A percentile compares a stretch with the other conserved stretches of the same genome.
Conservation (phyloP, 64 coral and sea anemone genomes). For the Montipora sp. region DNA sequence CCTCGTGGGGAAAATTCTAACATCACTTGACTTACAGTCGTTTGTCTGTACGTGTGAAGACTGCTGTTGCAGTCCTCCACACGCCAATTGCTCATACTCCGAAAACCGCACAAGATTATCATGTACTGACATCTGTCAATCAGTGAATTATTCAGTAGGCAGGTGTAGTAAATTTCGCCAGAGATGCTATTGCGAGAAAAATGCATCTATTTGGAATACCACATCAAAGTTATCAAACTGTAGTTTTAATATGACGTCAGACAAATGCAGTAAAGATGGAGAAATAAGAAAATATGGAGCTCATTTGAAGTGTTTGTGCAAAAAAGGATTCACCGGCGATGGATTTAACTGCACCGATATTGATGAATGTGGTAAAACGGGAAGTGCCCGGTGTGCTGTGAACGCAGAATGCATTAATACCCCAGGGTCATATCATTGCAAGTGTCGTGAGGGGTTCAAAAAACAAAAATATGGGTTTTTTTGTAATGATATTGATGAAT, state of each 20-base stretch:
- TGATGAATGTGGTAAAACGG: constrained; percentile 29
- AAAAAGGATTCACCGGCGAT: constrained; percentile 32
- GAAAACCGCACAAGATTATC: constrained; percentile 1
- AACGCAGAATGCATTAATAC: constrained; percentile 40
- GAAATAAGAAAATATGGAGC: constrained; percentile 24
- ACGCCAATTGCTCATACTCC: constrained; percentile 11
- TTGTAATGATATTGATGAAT: constrained; percentile 30
- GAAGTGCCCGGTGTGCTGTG: background rate
- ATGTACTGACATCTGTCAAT: constrained; percentile 5
- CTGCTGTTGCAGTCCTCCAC: constrained; percentile 20
- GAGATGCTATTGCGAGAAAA: constrained; percentile 7
- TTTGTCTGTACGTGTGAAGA: constrained; percentile 33
- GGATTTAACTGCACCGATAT: constrained; percentile 47
- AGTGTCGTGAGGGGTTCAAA: constrained; percentile 23
- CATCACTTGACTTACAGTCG: constrained; percentile 13
- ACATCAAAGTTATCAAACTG: constrained; percentile 16
- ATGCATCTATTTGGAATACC: background rate
- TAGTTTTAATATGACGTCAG: constrained; percentile 48
- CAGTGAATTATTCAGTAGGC: background rate
- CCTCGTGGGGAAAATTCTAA: constrained; percentile 6
- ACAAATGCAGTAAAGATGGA: constrained; percentile 32
- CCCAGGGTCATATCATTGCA: constrained; percentile 10
- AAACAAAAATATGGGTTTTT: background rate
- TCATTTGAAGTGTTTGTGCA: constrained; percentile 44
- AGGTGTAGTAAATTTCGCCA: background rate